Evolutionary conservation across 2,888 invertebrate genomes (phyloP).

Genomic region (Ecdyonurus torrentis): DNA sequence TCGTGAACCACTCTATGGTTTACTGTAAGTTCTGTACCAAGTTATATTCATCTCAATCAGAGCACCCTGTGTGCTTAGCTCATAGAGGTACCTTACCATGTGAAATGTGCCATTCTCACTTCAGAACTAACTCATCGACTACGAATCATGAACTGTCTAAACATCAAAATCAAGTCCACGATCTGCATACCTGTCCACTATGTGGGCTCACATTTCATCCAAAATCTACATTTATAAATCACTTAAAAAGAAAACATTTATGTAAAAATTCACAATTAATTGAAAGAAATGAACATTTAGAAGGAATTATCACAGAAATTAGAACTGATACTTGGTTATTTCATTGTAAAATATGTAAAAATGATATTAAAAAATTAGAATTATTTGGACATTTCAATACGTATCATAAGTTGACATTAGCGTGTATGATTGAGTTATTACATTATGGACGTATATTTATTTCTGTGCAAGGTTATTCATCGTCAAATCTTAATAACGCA

Average conservation of each 20-base stretch:
- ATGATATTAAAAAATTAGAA: slow-evolving; percentile 13
- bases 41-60: slow-evolving; percentile 13
- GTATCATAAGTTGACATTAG: slow-evolving; percentile 14
- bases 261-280: slow-evolving; percentile 6
- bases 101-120: neutral
- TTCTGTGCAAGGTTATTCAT: neutral
- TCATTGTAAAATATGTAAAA: slow-evolving; percentile 14
- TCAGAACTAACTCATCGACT: neutral
- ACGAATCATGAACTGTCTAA: slow-evolving; percentile 10
- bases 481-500: neutral
- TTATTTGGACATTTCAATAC: slow-evolving; percentile 16
- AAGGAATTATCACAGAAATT: slow-evolving; percentile 8
- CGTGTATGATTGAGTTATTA: slow-evolving; percentile 13
- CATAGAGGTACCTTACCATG: slow-evolving; percentile 4
- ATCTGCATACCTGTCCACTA: slow-evolving; percentile 14
- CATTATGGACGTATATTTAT: neutral
- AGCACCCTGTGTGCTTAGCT: slow-evolving; percentile 14
- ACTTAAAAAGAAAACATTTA: slow-evolving; percentile 14
- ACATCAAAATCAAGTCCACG: slow-evolving; percentile 13
- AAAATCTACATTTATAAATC: slow-evolving; percentile 13
- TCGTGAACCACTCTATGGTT: slow-evolving; percentile 15
- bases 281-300: slow-evolving; percentile 5
- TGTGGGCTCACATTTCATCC: slow-evolving; percentile 15
- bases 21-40: slow-evolving; percentile 15
- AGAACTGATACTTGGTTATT: slow-evolving; percentile 13